A percentile compares a stretch with the other conserved stretches of the same genome.
phyloP scores from a whole-genome alignment of 2,797 vertebrate genomes.

The Tinamus major region DNA sequence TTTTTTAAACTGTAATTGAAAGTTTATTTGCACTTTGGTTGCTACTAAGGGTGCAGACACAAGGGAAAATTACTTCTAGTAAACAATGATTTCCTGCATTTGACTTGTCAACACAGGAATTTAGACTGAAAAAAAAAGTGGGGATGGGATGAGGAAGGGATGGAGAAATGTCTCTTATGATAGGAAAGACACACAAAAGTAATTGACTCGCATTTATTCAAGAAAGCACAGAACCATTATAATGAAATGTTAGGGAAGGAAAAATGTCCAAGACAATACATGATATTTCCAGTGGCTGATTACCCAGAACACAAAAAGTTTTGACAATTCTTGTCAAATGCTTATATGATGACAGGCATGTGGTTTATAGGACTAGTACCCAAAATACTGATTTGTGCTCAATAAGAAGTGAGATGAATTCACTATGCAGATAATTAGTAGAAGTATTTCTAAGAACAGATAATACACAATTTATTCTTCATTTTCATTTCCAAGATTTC shows the following conservation, averaged over 20 bases:
- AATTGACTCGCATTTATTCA: not conserved
- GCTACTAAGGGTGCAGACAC: not conserved
- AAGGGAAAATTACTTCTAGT: not conserved
- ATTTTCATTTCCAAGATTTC: not conserved
- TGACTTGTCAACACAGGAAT: not conserved
- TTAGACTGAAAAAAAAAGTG: too few species aligned
- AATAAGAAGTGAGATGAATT: not conserved
- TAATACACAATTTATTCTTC: conserved; percentile 1
- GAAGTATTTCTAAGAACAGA: not conserved
- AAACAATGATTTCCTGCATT: not conserved
- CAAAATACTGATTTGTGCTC: not conserved
- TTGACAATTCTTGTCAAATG: not conserved
- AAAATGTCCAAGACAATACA: not conserved
- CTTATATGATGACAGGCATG: not conserved
- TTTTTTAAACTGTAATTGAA: not conserved
- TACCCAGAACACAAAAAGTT: not conserved
- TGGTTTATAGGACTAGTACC: not conserved
- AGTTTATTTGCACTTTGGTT: not conserved
- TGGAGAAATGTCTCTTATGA: too few species aligned
- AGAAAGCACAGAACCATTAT: not conserved
- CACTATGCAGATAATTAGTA: not conserved
- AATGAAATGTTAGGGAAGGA: not conserved
- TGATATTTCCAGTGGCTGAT: not conserved
- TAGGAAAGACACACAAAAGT: not conserved
- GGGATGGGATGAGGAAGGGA: too few species aligned